phyloP scores from a whole-genome alignment of 2,888 invertebrate species.

The Malthinus seriepunctatus region DNA sequence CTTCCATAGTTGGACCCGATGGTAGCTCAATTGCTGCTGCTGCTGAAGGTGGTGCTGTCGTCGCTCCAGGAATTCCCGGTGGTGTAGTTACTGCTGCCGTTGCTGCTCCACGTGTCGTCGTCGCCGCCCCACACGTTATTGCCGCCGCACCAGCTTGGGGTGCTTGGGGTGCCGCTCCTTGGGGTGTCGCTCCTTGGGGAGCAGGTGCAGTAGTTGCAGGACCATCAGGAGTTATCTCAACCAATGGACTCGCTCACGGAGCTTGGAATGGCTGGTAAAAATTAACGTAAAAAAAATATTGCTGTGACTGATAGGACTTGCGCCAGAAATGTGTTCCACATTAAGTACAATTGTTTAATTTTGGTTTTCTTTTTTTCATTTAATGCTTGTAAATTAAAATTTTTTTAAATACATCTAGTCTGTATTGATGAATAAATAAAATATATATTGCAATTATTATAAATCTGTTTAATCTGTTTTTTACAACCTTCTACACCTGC shows the following conservation, averaged over 20 bases:
- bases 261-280: constrained; percentile 3
- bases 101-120: constrained; percentile 32
- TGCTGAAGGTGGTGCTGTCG: constrained; percentile 43
- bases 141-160: constrained; percentile 36
- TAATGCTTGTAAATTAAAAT: constrained; percentile 7
- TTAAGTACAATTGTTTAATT: constrained; percentile 20
- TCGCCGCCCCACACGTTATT: constrained; percentile 30
- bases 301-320: constrained; percentile 17
- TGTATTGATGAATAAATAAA: constrained; percentile 5
- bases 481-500: too few relatives aligned
- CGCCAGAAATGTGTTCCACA: constrained; percentile 22
- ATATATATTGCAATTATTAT: neutral
- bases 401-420: constrained; percentile 9
- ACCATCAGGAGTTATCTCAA: constrained; percentile 18
- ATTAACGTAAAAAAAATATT: neutral
- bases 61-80: constrained; percentile 35
- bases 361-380: neutral
- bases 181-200: constrained; percentile 19
- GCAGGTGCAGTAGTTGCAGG: constrained; percentile 18
- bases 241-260: constrained; percentile 14
- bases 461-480: neutral
- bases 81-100: constrained; percentile 37
- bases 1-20: constrained; percentile 44
- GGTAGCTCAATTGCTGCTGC: constrained; percentile 52
- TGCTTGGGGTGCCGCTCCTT: constrained; percentile 28